Evolutionary conservation across 2,797 vertebrate genomes (phyloP).

Genomic region (Fringilla coelebs): DNA sequence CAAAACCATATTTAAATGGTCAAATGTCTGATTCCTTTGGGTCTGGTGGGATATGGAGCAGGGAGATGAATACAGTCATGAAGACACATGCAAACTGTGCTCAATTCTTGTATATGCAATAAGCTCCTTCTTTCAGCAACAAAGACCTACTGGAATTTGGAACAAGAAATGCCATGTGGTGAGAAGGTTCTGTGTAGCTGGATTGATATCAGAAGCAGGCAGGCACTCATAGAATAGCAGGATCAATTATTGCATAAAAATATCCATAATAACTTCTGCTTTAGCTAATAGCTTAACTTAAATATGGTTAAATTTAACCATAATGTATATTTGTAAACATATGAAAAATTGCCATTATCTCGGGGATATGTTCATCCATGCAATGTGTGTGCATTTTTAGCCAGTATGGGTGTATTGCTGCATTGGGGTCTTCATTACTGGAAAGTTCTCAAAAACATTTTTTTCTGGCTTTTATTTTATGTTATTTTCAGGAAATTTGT

Average conservation of each 20-base stretch:
- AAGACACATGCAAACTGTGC: not conserved
- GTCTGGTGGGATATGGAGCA: not conserved
- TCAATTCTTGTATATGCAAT: not conserved
- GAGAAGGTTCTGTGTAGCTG: not conserved
- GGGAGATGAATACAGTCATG: not conserved
- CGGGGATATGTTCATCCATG: not conserved
- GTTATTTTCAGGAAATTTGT: constrained; percentile 46
- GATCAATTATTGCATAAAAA: not conserved
- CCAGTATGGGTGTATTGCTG: not conserved
- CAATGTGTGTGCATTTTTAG: not conserved
- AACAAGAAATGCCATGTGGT: too few relatives aligned
- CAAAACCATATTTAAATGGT: not conserved
- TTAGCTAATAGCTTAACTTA: not conserved
- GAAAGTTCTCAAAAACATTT: not conserved
- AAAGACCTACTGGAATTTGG: not conserved
- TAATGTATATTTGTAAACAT: not conserved
- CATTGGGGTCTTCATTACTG: not conserved
- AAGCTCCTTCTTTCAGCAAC: not conserved
- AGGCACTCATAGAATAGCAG: not conserved
- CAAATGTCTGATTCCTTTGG: not conserved
- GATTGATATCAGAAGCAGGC: not conserved
- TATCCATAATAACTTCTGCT: not conserved
- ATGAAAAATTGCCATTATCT: not conserved
- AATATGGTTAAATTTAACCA: not conserved
- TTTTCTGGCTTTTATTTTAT: not conserved